Conservation (phyloP, 2,113 vertebrate species). For the Stigmatopora nigra region DNA sequence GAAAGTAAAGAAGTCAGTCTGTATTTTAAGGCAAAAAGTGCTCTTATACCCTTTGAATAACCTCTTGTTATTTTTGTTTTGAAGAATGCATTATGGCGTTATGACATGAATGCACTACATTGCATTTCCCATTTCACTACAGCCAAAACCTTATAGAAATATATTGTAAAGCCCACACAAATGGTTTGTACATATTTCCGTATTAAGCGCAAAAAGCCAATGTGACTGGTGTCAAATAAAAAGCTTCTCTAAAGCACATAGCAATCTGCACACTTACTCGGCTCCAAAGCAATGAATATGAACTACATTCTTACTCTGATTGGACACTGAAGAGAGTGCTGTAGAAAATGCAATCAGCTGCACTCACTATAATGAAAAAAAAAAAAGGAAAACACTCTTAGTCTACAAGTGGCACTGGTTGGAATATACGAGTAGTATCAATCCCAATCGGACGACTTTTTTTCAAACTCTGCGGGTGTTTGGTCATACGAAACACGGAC, state of each 20-base stretch:
- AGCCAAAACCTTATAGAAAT: no score
- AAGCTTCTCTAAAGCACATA: not conserved
- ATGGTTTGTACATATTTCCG: no score
- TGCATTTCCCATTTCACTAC: no score
- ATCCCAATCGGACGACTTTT: slow-evolving; percentile 37
- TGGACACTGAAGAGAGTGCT: slow-evolving; percentile 30
- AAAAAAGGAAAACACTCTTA: slow-evolving; percentile 54
- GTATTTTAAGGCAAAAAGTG: not conserved
- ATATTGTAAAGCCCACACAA: no score
- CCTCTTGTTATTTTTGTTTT: slow-evolving; percentile 8
- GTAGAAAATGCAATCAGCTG: slow-evolving; percentile 47
- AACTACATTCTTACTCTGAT: slow-evolving; percentile 32
- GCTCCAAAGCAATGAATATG: not conserved
- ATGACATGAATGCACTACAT: not conserved
- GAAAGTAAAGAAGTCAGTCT: slow-evolving; percentile 14
- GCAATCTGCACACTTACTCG: not conserved
- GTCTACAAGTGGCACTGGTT: slow-evolving; percentile 30
- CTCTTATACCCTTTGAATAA: not conserved
- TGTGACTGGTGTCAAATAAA: not conserved
- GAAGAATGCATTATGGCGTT: not conserved
- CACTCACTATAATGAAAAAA: slow-evolving; percentile 60
- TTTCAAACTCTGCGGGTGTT: slow-evolving; percentile 42
- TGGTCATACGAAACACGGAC: slow-evolving; percentile 47
- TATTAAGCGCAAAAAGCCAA: no score
- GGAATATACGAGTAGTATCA: slow-evolving; percentile 27